Conservation (phyloP, 1,140 invertebrate genomes). For the Homarus americanus region DNA sequence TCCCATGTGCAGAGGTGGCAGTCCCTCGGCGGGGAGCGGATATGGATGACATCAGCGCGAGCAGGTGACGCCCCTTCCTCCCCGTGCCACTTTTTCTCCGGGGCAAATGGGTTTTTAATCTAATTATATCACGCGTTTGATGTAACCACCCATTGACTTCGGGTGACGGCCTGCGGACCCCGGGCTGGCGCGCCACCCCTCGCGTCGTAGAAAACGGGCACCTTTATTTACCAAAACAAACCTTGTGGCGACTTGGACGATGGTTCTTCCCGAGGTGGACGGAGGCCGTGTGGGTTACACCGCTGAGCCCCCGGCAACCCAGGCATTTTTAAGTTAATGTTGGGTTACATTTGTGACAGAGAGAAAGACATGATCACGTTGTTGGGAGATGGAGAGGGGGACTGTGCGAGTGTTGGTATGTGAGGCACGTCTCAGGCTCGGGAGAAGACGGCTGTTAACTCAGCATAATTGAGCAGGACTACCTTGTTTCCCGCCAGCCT, state of each 20-base stretch:
- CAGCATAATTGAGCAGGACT: conserved; percentile 24
- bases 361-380: conserved; percentile 37
- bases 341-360: conserved; percentile 53
- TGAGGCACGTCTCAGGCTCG: conserved; percentile 21
- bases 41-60: conserved; percentile 51
- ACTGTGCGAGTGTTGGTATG: conserved; percentile 18
- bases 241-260: not conserved
- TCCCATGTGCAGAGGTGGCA: not conserved
- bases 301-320: not conserved
- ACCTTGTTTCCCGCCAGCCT: conserved; percentile 4
- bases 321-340: conserved; percentile 66
- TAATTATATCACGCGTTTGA: conserved; percentile 62
- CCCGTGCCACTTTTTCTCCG: conserved; percentile 56
- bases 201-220: not conserved
- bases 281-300: not conserved
- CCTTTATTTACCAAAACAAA: not conserved
- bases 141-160: conserved; percentile 63
- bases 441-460: conserved; percentile 39
- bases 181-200: not conserved
- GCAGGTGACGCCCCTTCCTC: conserved; percentile 55
- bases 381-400: not conserved
- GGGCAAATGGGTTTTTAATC: conserved; percentile 66
- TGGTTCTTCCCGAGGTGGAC: not conserved
- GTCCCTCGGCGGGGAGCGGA: conserved; percentile 5
- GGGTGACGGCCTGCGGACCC: conserved; percentile 43